These are phyloP conservation scores for Corydoras maculifer DNA, from an alignment of 2,113 vertebrate species.

Conservation along the genomic window DNA sequence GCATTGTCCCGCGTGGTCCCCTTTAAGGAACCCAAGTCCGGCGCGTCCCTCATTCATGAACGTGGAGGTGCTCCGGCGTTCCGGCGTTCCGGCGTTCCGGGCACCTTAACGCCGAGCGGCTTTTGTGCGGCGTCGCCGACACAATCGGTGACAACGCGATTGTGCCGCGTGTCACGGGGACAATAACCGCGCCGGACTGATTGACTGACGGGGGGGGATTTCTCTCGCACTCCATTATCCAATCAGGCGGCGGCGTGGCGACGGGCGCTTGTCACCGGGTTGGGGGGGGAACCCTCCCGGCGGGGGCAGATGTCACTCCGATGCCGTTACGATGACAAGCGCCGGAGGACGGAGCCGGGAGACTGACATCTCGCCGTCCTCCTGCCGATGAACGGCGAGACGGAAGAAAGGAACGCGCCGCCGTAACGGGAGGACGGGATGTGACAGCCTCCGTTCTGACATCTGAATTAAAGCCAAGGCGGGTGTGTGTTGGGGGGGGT, in stretches of 20 bases:
- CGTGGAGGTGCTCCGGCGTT: not conserved
- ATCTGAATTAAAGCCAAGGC: constrained; percentile 51
- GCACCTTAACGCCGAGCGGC: constrained; percentile 41
- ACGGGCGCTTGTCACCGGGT: constrained; percentile 39
- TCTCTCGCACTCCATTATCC: constrained; percentile 45
- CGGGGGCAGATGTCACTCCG: constrained; percentile 50
- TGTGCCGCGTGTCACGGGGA: constrained; percentile 46
- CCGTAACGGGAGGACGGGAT: constrained; percentile 38
- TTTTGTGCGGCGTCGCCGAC: constrained; percentile 40
- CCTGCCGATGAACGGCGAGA: constrained; percentile 45
- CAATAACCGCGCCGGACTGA: constrained; percentile 47
- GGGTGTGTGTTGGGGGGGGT: not conserved
- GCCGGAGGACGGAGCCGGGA: constrained; percentile 45
- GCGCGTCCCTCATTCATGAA: constrained; percentile 5
- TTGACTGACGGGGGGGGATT: constrained; percentile 41
- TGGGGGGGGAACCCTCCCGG: constrained; percentile 41
- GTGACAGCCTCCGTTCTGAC: constrained; percentile 49
- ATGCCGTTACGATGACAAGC: constrained; percentile 50
- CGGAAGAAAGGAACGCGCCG: constrained; percentile 43
- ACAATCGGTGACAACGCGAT: constrained; percentile 49
- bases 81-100: constrained; percentile 18
- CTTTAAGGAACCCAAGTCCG: constrained; percentile 69
- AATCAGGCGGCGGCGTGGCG: constrained; percentile 38
- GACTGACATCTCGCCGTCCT: constrained; percentile 51
- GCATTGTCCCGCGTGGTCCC: constrained; percentile 52